Base-by-base conservation (phyloP, 2,113 vertebrate genomes). In the Chloroceryle aenea region DNA sequence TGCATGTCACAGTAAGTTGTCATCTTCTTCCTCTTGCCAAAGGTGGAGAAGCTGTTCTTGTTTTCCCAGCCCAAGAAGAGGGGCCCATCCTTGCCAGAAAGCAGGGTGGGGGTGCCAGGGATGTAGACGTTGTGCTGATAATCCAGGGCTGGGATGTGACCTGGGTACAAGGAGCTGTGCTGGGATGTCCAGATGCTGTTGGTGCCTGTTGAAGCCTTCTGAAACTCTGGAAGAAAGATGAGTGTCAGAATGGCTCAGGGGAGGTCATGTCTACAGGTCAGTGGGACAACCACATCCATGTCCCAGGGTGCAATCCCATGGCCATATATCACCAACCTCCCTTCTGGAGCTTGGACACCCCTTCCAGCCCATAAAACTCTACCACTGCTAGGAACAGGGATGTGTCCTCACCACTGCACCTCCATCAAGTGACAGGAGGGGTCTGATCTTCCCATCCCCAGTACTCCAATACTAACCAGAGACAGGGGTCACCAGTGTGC, bases 61-160 rank as follows among this genome's bases (percentile, higher is more conserved):
- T 98, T 98, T 40, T 99, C 99, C 47, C 97, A 91, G 67, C 99
- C 98, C 14, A 98, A 97, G 81, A 98, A 98, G 69, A 98, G 97
- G 8, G 94, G 79, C 3, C 68, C 97, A 0, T 99, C 98, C 88
- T 99, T 98, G 94, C 98, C 97, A 68, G 98, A 98, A 86, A 98
- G 98, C 79, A 98, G 98, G 5, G 98, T 98, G 1, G 99, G 98
- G 6, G 99, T 99, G 77, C 99, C 99, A 0, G 99, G 99, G 90
- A 99, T 99, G 95, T 99, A 99, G 50, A 99, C 98, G 1, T 99
- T 99, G 97, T 99, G 99, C 91, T 99, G 99, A 96, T 99, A 99
- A 97, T 99, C 99, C 14, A 98, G 98, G 8, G 98, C 98, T 29
- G 98, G 97, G 10, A 91, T 21, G n/a, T 98, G 98, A 2, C 97